A percentile compares a stretch with the other conserved stretches of the same genome.
phyloP scores from a whole-genome alignment of 2,797 vertebrate species.

The Chaunax sp. region DNA sequence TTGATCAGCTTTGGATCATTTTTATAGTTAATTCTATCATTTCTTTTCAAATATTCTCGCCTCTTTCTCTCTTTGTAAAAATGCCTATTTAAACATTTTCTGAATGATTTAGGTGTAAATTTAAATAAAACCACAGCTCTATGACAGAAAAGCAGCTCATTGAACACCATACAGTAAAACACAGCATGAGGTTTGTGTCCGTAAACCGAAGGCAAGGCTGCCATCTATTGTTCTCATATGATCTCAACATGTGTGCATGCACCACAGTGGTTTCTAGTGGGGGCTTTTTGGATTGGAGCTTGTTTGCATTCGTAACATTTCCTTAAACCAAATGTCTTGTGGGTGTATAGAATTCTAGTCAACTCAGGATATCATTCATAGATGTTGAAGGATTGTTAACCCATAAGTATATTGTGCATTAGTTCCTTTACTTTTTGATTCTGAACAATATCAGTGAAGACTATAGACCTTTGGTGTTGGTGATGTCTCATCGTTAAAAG shows the following conservation, averaged over 20 bases:
- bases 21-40: conserved; percentile 27
- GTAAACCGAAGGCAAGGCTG: conserved; percentile 75
- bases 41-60: conserved; percentile 17
- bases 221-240: conserved; percentile 74
- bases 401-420: neutral
- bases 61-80: neutral
- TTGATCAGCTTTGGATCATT: conserved; percentile 42
- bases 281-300: conserved; percentile 1
- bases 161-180: neutral
- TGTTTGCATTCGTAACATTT: neutral
- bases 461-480: neutral
- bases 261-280: conserved; percentile 5
- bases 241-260: conserved; percentile 21
- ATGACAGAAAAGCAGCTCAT: conserved; percentile 13
- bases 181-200: conserved; percentile 1
- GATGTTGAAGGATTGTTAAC: neutral
- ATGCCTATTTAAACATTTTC: conserved; percentile 6
- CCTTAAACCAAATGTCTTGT: neutral
- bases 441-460: neutral
- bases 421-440: conserved; percentile 8
- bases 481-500: conserved; percentile 1
- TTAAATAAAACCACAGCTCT: neutral
- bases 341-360: conserved; percentile 5
- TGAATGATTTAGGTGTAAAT: conserved; percentile 18
- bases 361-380: neutral